phyloP scores from a whole-genome alignment of 2,797 vertebrate species.

The Fratercula arctica region DNA sequence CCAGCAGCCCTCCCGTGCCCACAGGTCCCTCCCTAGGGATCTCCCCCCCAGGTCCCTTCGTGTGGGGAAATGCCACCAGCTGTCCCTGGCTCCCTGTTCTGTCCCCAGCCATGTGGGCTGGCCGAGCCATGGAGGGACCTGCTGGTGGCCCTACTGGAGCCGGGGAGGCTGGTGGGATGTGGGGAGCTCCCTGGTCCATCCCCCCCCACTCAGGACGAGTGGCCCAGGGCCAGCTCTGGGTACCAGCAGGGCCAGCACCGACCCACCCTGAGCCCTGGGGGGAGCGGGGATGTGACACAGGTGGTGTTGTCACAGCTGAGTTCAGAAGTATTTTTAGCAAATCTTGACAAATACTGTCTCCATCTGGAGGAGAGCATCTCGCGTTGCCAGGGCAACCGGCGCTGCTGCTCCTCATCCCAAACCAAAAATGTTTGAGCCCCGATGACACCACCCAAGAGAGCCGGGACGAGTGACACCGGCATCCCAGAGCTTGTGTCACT shows the following conservation, averaged over 20 bases:
- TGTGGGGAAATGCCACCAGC: not conserved
- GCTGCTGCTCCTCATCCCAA: not conserved
- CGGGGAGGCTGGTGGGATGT: not conserved
- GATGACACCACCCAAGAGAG: rapidly evolving
- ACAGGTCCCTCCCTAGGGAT: not conserved
- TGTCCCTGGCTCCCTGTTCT: not conserved
- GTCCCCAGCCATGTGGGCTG: not conserved
- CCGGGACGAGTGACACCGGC: rapidly evolving
- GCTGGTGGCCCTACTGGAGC: not conserved
- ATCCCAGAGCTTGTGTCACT: not conserved
- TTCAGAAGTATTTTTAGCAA: constrained; percentile 6
- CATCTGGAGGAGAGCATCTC: not conserved
- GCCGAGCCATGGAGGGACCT: not conserved
- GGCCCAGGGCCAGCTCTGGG: not conserved
- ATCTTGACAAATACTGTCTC: not conserved
- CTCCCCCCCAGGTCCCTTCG: rapidly evolving
- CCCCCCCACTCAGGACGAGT: rapidly evolving
- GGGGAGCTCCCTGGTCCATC: rapidly evolving
- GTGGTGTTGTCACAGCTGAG: not conserved
- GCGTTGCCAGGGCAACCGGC: not conserved
- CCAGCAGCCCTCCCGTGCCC: not conserved
- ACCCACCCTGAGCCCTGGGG: rapidly evolving
- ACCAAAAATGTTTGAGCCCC: not conserved
- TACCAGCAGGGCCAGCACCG: not conserved
- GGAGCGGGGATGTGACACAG: not conserved